Evolutionary conservation across 1,140 invertebrate genomes (phyloP), one percentile per base, ranked within the genome.

Genomic region (Brachionus calyciflorus): DNA sequence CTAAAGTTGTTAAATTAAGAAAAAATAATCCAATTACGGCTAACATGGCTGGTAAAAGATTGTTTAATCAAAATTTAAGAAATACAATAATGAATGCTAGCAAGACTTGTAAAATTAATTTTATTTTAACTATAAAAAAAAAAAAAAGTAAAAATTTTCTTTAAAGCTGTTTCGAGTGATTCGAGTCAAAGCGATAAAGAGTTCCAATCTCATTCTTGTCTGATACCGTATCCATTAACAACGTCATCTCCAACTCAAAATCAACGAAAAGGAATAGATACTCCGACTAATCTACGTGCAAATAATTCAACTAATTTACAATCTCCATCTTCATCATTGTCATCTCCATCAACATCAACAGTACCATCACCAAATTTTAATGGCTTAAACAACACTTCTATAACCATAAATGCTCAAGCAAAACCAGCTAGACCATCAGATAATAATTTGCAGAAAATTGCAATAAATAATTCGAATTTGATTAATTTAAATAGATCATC

Each of bases 111-210:
- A 65, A 65, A 4, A 37, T 63, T 19, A 5, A 51, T 51, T 51
- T 17, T 17, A 21, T 44, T 44, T 44, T 44, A n/a, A 44, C 4
- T n/a, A 44, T 21, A 1, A 9, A 10, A 51, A 51, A 14, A 21
- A 51, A 4, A 19, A 49, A 24, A 26, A 26, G 12, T 26, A 53
- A 17, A 26, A 24, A 17, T 55, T 60, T 60, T 53, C 3, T 24
- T 24, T 55, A 14, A 17, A 60, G 60, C 60, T 65, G 60, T 65
- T 21, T 65, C 60, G 4, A 65, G 60, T 24, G 60, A 65, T 21
- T 65, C 60, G 3, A 65, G 60, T 44, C 60, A 65, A 65, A 65
- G 60, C 41, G 60, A 65, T 19, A 65, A 65, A 14, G 60, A 65
- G 44, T 65, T 24, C 21, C 33, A 41, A 4, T 65, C 40, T 65